A percentile compares a stretch with the other conserved stretches of the same genome.
Conservation (phyloP, 1,140 invertebrate species). For the Zaprionus gabonicus region DNA sequence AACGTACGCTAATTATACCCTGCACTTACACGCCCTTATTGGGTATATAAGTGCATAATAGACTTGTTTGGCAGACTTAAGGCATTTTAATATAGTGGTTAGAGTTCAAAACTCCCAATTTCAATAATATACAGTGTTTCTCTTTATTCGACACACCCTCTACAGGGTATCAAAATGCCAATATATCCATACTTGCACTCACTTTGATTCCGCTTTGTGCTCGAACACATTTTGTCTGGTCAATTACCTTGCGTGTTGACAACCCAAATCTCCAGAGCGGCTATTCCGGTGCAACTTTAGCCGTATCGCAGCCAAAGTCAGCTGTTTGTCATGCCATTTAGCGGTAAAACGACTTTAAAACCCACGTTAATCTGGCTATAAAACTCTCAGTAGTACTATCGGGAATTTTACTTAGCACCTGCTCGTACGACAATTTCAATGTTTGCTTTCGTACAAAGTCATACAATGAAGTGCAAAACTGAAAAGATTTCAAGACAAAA, state of each 20-base stretch:
- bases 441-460: constrained; percentile 3
- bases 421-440: constrained; percentile 1
- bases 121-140: too few relatives aligned
- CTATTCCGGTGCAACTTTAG: constrained; percentile 24
- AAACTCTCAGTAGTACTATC: constrained; percentile 13
- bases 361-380: constrained; percentile 16
- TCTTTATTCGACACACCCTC: neutral
- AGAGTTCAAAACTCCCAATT: too few relatives aligned
- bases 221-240: constrained; percentile 33
- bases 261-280: constrained; percentile 20
- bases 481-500: neutral
- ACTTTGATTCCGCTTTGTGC: constrained; percentile 29
- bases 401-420: constrained; percentile 17
- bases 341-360: constrained; percentile 12
- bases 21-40: neutral
- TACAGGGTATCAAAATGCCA: neutral
- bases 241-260: constrained; percentile 44
- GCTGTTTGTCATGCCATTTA: constrained; percentile 21
- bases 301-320: constrained; percentile 12
- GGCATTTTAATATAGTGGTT: too few relatives aligned
- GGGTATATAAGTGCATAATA: neutral
- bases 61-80: neutral
- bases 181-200: neutral
- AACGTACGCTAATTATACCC: constrained; percentile 25
- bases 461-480: constrained; percentile 9